phyloP scores from a whole-genome alignment of 2,888 invertebrate genomes.

The Spatulosminthurus flaviceps region DNA sequence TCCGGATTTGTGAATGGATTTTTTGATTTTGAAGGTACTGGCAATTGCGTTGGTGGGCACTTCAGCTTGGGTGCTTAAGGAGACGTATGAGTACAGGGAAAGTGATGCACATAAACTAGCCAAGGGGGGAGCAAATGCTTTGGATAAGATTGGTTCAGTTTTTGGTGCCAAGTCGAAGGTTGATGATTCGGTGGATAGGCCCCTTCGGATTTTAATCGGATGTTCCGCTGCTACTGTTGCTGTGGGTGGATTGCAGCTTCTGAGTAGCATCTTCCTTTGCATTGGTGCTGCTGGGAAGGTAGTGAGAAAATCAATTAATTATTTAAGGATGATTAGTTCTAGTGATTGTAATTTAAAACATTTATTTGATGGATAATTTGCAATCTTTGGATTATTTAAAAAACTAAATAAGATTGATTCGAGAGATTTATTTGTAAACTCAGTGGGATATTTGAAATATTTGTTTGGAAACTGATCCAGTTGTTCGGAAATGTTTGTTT shows the following conservation, averaged over 20 bases:
- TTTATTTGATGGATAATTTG: too few species aligned
- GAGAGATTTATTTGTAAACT: too few species aligned
- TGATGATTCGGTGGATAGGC: neutral
- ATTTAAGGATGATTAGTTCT: neutral
- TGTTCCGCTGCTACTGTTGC: constrained; percentile 41
- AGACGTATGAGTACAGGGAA: constrained; percentile 52
- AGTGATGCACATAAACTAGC: constrained; percentile 5
- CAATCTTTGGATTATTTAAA: too few species aligned
- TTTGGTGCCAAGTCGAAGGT: neutral
- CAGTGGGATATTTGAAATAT: too few species aligned
- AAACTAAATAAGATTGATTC: too few species aligned
- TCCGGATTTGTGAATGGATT: neutral
- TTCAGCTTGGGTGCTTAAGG: constrained; percentile 53
- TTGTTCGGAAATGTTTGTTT: too few species aligned
- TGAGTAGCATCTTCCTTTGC: constrained; percentile 56
- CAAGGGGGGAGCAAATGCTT: neutral
- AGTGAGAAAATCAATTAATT: neutral
- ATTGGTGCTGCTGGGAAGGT: constrained; percentile 58
- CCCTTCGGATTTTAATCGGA: neutral
- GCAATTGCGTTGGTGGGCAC: constrained; percentile 53
- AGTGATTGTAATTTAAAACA: neutral
- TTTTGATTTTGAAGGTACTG: constrained; percentile 49
- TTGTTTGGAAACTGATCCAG: too few species aligned
- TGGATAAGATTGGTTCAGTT: neutral
- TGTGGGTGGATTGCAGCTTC: constrained; percentile 56